Percentiles rank a stretch among this genome's conserved stretches.
Evolutionary conservation across 2,888 invertebrate species (phyloP).

Genomic region (Caenorhabditis macrosperma): DNA sequence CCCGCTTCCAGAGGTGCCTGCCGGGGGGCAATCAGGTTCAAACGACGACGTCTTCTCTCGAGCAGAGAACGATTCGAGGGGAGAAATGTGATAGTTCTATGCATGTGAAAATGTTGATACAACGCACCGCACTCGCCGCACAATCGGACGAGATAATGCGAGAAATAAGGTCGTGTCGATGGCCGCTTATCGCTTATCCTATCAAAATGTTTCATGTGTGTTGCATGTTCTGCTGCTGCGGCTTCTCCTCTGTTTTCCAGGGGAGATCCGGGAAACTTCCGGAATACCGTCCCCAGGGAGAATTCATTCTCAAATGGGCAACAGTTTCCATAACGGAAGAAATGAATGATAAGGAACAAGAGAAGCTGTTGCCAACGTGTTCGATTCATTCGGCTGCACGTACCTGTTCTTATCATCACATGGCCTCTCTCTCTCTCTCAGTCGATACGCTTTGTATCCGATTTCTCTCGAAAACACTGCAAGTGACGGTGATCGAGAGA

Average conservation of each 20-base stretch:
- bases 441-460: constrained; percentile 13
- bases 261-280: background rate
- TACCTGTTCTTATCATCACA: constrained; percentile 47
- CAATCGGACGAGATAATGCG: background rate
- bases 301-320: no score
- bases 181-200: constrained; percentile 30
- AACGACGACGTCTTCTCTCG: constrained; percentile 16
- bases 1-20: constrained; percentile 10
- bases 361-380: background rate
- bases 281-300: no score
- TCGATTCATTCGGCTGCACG: constrained; percentile 21
- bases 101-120: constrained; percentile 6
- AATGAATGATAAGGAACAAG: no score
- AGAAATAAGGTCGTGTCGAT: constrained; percentile 22
- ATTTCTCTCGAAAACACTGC: background rate
- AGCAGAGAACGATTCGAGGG: constrained; percentile 33
- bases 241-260: background rate
- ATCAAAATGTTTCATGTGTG: constrained; percentile 42
- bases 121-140: background rate
- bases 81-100: constrained; percentile 47
- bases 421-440: constrained; percentile 11
- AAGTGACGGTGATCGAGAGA: background rate
- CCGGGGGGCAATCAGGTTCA: constrained; percentile 13
- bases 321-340: no score
- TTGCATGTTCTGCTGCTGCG: background rate